Evolutionary conservation across 2,888 invertebrate genomes (phyloP).

Genomic region (Pheosia tremula): DNA sequence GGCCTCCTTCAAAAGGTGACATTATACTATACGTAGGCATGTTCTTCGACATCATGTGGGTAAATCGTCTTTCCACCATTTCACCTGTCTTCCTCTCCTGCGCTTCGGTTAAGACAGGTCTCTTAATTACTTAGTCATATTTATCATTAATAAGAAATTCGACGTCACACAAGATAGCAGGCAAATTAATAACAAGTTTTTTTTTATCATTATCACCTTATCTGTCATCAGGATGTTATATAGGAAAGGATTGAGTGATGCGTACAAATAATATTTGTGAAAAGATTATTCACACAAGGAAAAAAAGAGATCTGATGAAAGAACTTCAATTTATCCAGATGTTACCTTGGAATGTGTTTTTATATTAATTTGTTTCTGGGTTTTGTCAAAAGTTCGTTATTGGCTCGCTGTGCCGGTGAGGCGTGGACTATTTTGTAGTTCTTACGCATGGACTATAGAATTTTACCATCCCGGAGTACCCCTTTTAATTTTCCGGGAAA

Average conservation of each 20-base stretch:
- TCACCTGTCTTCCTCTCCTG: too few relatives aligned
- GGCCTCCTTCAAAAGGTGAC: too few relatives aligned
- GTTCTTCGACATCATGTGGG: too few relatives aligned
- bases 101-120: not conserved
- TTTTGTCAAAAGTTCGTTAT: too few relatives aligned
- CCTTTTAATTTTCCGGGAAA: too few relatives aligned
- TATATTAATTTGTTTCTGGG: too few relatives aligned
- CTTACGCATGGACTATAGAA: too few relatives aligned
- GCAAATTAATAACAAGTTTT: not conserved
- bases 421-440: too few relatives aligned
- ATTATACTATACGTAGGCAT: too few relatives aligned
- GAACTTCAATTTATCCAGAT: not conserved
- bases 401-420: too few relatives aligned
- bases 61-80: too few relatives aligned
- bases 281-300: not conserved
- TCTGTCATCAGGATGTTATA: not conserved
- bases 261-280: not conserved
- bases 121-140: not conserved
- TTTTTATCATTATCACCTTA: not conserved
- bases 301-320: not conserved
- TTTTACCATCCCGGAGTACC: too few relatives aligned
- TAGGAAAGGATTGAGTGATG: constrained; percentile 2
- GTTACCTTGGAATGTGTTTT: not conserved
- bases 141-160: not conserved
- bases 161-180: not conserved